phyloP scores from a whole-genome alignment of 2,113 vertebrate species.

The Trachemys scripta region DNA sequence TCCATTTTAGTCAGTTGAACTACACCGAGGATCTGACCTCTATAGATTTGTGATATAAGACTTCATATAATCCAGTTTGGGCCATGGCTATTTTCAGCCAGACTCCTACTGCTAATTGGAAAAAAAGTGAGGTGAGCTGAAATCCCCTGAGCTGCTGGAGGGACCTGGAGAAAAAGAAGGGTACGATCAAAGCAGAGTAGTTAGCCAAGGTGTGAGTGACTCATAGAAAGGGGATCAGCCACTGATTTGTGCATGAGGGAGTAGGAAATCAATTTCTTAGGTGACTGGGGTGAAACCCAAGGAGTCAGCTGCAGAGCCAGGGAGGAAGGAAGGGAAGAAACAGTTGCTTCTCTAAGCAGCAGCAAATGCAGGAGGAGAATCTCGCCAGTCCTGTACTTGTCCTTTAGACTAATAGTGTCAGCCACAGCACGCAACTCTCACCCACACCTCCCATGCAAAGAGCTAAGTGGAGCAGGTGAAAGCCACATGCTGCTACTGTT shows the following conservation, averaged over 20 bases:
- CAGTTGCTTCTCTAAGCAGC: background rate
- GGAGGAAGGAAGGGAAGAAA: background rate
- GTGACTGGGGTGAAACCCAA: background rate
- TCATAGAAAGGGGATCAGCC: accelerated
- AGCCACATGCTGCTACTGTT: background rate
- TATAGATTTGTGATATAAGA: background rate
- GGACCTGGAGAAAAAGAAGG: background rate
- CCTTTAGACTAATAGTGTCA: background rate
- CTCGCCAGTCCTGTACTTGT: background rate
- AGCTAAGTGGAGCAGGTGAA: background rate
- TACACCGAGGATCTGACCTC: accelerated
- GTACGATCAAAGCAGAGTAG: background rate
- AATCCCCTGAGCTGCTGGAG: background rate
- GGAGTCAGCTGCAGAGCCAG: background rate
- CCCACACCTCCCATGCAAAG: background rate
- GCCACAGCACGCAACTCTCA: background rate
- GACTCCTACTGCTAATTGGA: background rate
- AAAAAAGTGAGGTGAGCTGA: background rate
- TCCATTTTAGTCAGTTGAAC: background rate
- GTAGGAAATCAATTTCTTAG: background rate
- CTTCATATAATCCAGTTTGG: background rate
- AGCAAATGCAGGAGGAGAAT: background rate
- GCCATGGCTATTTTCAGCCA: background rate
- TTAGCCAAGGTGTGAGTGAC: background rate
- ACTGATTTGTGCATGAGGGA: background rate